Conservation (phyloP, 2,888 invertebrate genomes). For the Hecatera dysodea region DNA sequence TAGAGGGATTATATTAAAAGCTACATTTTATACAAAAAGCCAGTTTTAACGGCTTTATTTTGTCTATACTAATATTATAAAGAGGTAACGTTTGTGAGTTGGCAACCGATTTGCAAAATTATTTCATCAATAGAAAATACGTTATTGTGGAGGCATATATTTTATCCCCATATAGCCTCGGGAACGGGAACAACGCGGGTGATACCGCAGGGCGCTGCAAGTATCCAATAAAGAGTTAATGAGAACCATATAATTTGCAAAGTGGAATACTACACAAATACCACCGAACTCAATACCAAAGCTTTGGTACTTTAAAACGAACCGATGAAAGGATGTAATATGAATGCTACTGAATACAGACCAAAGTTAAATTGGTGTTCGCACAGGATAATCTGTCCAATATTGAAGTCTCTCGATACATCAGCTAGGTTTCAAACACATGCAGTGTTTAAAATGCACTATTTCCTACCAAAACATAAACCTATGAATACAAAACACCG, state of each 20-base stretch:
- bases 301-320: not conserved
- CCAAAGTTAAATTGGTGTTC: slow-evolving; percentile 26
- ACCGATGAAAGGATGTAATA: slow-evolving; percentile 4
- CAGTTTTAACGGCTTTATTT: too few species aligned
- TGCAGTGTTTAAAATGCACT: not conserved
- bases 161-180: too few species aligned
- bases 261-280: not conserved
- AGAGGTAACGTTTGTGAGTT: too few species aligned
- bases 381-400: not conserved
- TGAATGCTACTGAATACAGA: not conserved
- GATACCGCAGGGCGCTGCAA: too few species aligned
- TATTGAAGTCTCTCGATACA: slow-evolving; percentile 23
- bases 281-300: not conserved
- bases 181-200: too few species aligned
- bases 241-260: not conserved
- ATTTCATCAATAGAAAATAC: too few species aligned
- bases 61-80: too few species aligned
- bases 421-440: not conserved
- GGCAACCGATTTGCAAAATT: too few species aligned
- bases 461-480: not conserved
- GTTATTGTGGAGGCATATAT: too few species aligned
- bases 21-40: too few species aligned
- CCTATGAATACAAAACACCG: too few species aligned
- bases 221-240: not conserved
- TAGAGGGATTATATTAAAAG: too few species aligned